Conservation (phyloP, 2,113 vertebrate genomes). For the Columbina picui region DNA sequence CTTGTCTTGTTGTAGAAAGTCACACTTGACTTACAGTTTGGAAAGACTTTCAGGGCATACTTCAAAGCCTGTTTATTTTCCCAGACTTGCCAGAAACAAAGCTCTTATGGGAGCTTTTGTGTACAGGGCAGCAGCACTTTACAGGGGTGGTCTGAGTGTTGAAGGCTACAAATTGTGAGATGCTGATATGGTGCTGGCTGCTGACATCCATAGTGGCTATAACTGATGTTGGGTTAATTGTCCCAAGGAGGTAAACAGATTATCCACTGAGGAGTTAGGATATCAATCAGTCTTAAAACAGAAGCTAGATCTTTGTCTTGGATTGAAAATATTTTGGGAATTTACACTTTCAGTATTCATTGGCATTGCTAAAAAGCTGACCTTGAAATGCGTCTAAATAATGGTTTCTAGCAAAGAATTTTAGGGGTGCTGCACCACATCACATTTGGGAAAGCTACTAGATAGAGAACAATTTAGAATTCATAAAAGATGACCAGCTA, state of each 20-base stretch:
- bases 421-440: not conserved
- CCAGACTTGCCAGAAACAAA: not conserved
- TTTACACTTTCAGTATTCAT: not conserved
- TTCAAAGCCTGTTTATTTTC: conserved; percentile 40
- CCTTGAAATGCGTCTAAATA: not conserved
- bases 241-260: not conserved
- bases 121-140: not conserved
- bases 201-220: not conserved
- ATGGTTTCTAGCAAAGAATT: not conserved
- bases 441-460: not conserved
- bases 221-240: not conserved
- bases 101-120: not conserved
- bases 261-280: not conserved
- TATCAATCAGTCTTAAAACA: not conserved
- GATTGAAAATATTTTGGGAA: not conserved
- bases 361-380: not conserved
- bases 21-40: not conserved
- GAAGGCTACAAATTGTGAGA: not conserved
- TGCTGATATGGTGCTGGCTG: not conserved
- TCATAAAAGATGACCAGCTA: not conserved
- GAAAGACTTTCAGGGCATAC: not conserved
- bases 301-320: too few relatives aligned
- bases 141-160: not conserved
- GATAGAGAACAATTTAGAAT: not conserved
- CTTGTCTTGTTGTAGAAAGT: not conserved